Base-by-base conservation (phyloP, 2,888 invertebrate species). In the Cloeon dipterum region DNA sequence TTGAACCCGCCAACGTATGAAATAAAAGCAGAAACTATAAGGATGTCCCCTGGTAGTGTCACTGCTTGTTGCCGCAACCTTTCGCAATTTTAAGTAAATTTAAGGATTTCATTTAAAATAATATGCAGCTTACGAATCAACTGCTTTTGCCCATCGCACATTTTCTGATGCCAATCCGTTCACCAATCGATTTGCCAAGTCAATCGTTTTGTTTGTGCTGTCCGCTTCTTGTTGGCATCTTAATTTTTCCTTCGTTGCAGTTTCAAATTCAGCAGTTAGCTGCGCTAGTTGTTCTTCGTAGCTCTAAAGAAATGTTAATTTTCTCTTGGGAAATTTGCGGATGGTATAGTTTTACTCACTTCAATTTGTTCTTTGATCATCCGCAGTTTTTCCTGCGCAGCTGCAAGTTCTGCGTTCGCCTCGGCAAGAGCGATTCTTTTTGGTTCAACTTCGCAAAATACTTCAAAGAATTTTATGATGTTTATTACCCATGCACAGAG, bases 1-100 rank as follows among this genome's bases (percentile, higher is more conserved):
- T 82, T 86, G 55, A 93, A 93, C 51, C 88, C 88, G 2, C 93
- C 93, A 20, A 89, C 81, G 53, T 93, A 93, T 0, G 91, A 91
- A 37, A 93, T 79, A 55, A 93, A 93, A 10, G 91, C 88, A 0
- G 88, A 81, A 21, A 86, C 74, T 19, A 91, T 56, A 1, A 93
- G 59, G 20, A 88, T 75, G 50, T 93, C 89, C 1, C 93, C 93
- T 0, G 91, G 86, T 38, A 93, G 57, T 41, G 82, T 82, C 18
- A 66, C 58, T 19, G 74, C 77, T 10, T 79, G 74, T 41, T 64
- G 62, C 44, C 72, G 70, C 39, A 81, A 67, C 45, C 72, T 72
- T n/a, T n/a, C n/a, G n/a, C n/a, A n/a, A n/a, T n/a, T n/a, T n/a
- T n/a, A n/a, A n/a, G n/a, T 35, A 3, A 26, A n/a, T n/a, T n/a